These are phyloP conservation scores for Asbolus verrucosus DNA, from an alignment of 1,140 invertebrate species.

Conservation along the genomic window DNA sequence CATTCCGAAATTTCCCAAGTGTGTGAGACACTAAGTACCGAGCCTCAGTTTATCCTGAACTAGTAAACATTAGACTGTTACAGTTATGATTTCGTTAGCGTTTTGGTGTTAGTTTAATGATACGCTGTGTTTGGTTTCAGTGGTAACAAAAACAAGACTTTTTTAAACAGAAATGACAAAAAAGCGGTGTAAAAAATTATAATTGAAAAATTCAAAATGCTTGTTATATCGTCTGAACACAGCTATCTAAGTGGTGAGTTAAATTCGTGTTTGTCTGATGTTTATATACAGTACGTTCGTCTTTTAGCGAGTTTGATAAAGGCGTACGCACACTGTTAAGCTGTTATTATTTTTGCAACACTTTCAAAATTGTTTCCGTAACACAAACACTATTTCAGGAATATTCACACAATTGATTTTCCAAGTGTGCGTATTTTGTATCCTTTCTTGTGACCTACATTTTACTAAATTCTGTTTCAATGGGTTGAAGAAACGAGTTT, in stretches of 20 bases:
- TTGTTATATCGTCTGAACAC: constrained; percentile 27
- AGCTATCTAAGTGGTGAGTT: constrained; percentile 16
- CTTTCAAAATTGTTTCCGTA: too few species aligned
- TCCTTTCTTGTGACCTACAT: constrained; percentile 41
- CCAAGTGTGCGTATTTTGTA: constrained; percentile 38
- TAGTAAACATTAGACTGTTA: constrained; percentile 17
- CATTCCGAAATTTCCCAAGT: constrained; percentile 20
- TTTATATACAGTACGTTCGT: neutral
- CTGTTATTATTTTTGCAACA: too few species aligned
- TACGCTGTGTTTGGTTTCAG: neutral
- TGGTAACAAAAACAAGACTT: neutral
- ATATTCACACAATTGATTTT: constrained; percentile 27
- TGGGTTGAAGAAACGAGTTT: constrained; percentile 17
- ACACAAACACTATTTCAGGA: neutral
- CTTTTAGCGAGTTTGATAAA: neutral
- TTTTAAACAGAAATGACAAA: neutral
- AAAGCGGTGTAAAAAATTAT: neutral
- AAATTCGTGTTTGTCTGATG: too few species aligned
- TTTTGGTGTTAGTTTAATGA: constrained; percentile 1
- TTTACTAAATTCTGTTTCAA: constrained; percentile 9
- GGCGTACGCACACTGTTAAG: too few species aligned
- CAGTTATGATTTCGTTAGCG: neutral
- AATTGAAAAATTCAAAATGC: neutral
- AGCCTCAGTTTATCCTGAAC: neutral
- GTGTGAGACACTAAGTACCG: constrained; percentile 4